These are phyloP conservation scores for Clarias batrachus DNA, from an alignment of 2,113 vertebrate genomes.

Conservation along the genomic window DNA sequence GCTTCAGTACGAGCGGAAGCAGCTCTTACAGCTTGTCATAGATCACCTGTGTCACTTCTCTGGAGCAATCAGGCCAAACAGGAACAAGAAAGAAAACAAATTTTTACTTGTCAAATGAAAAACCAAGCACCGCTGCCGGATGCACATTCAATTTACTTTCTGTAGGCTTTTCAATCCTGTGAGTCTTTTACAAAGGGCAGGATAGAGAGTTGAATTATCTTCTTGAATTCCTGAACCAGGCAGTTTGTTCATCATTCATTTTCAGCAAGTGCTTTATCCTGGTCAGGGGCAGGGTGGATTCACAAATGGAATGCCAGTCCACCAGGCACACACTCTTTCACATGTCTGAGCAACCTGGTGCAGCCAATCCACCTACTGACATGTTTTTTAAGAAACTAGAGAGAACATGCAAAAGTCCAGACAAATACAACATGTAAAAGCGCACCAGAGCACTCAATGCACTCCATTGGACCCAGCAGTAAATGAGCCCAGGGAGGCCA, in stretches of 20 bases:
- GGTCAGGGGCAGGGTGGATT: background rate
- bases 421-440: background rate
- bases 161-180: background rate
- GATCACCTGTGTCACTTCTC: slow-evolving; percentile 18
- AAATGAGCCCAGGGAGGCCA: too few species aligned
- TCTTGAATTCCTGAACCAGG: background rate
- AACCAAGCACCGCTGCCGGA: background rate
- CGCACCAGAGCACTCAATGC: too few species aligned
- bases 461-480: too few species aligned
- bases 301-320: background rate
- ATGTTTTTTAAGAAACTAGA: background rate
- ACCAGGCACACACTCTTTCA: background rate
- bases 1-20: background rate
- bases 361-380: background rate
- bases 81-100: slow-evolving; percentile 1
- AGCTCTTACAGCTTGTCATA: slow-evolving; percentile 12
- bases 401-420: background rate
- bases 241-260: background rate
- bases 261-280: background rate
- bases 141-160: background rate
- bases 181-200: background rate
- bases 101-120: slow-evolving; percentile 12
- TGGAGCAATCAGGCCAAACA: background rate
- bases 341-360: background rate
- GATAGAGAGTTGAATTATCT: background rate